Base-by-base conservation (phyloP, 2,888 invertebrate species). In the Drosophila paracracens region DNA sequence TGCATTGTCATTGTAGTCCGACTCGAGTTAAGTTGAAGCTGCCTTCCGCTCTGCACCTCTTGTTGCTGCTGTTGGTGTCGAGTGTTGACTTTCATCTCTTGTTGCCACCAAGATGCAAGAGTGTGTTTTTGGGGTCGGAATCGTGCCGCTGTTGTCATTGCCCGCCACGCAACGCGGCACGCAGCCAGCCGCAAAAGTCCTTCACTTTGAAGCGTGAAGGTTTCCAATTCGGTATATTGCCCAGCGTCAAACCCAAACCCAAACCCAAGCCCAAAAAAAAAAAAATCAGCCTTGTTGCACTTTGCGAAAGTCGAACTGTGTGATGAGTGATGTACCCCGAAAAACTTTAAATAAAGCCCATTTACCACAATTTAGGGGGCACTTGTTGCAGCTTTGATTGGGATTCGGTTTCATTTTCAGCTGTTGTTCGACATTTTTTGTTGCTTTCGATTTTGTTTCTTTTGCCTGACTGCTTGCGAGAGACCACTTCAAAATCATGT, bases 21-120 rank as follows among this genome's bases (percentile, higher is more conserved):
- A 64, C 71, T 82, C 18, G 36, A 68, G 50, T 56, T 53, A 25
- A 70, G 57, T 61, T 31, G 50, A 74, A 27, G 53, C 43, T 48
- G 50, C 25, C 74, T 52, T 46, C 29, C 38, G 58, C 43, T 58
- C 36, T 58, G 57, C 46, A 43, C 43, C 54, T 27, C 27, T 40
- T 1, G 16, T 58, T 48, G 58, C 46, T 67, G 57, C 56, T 6
- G 18, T 40, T 35, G 83, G 88, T 81, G 86, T 91, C 78, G 82
- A 91, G 82, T 89, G 88, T 89, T 89, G 84, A 89, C 90, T 91
- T 91, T 90, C 89, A 90, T 91, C 88, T 91, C 88, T 90, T 70
- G 66, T 71, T 77, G 74, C 65, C 74, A 70, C 75, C 73, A 72
- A 70, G 25, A 58, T 64, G 71, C 70, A 78, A 69, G 63, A 67